These are phyloP conservation scores for Chaetogeoica ovagalla DNA, from an alignment of 2,888 invertebrate species.

Conservation along the genomic window DNA sequence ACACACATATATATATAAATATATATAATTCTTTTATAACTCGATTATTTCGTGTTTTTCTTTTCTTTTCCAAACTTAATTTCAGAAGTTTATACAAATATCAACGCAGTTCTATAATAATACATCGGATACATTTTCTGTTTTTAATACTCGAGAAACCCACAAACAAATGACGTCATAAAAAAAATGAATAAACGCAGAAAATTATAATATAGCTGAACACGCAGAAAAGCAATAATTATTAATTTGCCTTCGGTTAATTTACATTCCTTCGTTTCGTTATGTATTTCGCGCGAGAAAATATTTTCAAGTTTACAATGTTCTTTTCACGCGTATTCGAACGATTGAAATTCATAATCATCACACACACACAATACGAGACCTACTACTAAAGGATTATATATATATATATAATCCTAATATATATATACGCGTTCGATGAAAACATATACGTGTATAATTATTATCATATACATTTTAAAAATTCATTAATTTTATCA, in stretches of 20 bases:
- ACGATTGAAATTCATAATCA: not conserved
- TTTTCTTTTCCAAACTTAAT: not conserved
- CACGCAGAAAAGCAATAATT: slow-evolving; percentile 35
- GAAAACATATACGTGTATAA: no score
- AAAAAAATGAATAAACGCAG: not conserved
- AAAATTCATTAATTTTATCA: no score
- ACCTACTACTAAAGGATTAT: no score
- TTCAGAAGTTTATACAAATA: slow-evolving; percentile 1
- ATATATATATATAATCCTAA: no score
- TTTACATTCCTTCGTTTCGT: not conserved
- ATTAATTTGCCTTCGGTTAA: slow-evolving; percentile 37
- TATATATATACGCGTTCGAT: no score
- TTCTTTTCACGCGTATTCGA: not conserved
- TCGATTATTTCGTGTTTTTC: no score
- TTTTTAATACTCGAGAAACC: not conserved
- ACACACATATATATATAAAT: no score
- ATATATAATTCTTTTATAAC: no score
- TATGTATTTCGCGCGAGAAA: no score
- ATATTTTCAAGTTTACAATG: not conserved
- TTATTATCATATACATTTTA: no score
- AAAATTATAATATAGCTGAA: slow-evolving; percentile 19
- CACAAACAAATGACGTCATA: slow-evolving; percentile 41
- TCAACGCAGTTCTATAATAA: not conserved
- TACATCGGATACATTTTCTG: not conserved
- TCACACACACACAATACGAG: no score